Evolutionary conservation across 2,113 vertebrate genomes (phyloP).

Genomic region (Gavialis gangeticus): DNA sequence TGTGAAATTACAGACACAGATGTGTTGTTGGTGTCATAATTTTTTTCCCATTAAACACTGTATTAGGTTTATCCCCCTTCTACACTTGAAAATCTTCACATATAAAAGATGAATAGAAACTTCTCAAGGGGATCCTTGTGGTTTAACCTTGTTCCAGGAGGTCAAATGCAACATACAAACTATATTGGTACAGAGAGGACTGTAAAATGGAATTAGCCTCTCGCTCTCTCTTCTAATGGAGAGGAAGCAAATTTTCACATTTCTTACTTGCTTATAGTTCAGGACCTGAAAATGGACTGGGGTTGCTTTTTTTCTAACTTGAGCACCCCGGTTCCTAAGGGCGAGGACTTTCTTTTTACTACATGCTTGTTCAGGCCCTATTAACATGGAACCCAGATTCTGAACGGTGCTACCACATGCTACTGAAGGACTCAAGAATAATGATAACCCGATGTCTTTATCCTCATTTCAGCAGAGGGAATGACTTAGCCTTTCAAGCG

Average conservation of each 20-base stretch:
- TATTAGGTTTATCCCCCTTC: constrained; percentile 72
- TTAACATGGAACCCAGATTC: neutral
- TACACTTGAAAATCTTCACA: constrained; percentile 75
- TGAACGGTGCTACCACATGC: rapidly evolving
- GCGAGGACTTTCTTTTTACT: neutral
- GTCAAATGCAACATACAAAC: constrained; percentile 39
- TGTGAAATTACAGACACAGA: constrained; percentile 76
- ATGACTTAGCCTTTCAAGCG: rapidly evolving
- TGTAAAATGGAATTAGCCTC: constrained; percentile 56
- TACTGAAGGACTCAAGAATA: rapidly evolving
- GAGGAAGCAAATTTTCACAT: neutral
- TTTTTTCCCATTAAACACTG: constrained; percentile 64
- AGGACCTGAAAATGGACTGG: neutral
- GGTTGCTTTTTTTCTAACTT: rapidly evolving
- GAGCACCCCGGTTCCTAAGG: neutral
- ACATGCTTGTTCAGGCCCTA: neutral
- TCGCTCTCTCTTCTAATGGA: constrained; percentile 10
- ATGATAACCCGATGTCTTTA: neutral
- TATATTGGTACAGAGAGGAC: constrained; percentile 32
- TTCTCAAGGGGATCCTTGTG: constrained; percentile 49
- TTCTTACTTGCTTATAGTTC: neutral
- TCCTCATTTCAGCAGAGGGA: neutral
- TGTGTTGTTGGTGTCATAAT: constrained; percentile 66
- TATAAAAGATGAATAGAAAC: constrained; percentile 70
- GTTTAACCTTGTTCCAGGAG: constrained; percentile 59